Conservation (phyloP, 2,797 vertebrate species). For the Zalophus californianus region DNA sequence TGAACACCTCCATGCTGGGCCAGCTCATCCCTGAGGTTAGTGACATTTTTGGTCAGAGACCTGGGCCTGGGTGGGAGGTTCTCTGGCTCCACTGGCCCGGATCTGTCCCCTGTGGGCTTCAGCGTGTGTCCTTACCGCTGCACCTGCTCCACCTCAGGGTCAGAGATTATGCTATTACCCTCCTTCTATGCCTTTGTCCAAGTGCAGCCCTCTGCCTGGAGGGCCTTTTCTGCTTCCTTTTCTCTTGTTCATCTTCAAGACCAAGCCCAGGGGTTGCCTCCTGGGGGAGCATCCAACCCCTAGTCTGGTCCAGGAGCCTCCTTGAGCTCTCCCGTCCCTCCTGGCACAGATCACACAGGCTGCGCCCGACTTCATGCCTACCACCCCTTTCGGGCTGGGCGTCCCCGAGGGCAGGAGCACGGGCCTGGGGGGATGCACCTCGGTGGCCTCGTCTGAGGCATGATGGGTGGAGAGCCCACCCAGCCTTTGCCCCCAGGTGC, state of each 20-base stretch:
- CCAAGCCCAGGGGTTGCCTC: neutral
- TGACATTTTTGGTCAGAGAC: neutral
- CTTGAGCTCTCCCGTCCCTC: neutral
- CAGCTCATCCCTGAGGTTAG: slow-evolving; percentile 79
- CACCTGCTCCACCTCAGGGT: neutral
- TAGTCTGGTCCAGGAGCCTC: neutral
- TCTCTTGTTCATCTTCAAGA: neutral
- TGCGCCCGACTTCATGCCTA: neutral
- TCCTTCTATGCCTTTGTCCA: neutral
- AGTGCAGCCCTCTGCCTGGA: neutral
- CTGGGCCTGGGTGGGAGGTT: neutral
- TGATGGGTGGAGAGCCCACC: too few relatives aligned
- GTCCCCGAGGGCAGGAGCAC: neutral
- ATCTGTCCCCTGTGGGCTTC: neutral
- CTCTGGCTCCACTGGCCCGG: neutral
- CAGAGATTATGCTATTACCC: accelerated
- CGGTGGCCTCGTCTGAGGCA: neutral
- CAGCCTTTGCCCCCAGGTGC: neutral
- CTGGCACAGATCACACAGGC: neutral
- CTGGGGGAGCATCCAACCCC: neutral
- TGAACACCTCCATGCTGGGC: slow-evolving; percentile 78
- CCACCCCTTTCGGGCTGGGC: neutral
- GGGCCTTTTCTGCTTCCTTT: neutral
- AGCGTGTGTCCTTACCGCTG: neutral
- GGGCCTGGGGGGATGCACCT: neutral